Evolutionary conservation across 2,888 invertebrate species (phyloP), one percentile per base, ranked within the genome.

Genomic region (Cheiracanthium punctorium): DNA sequence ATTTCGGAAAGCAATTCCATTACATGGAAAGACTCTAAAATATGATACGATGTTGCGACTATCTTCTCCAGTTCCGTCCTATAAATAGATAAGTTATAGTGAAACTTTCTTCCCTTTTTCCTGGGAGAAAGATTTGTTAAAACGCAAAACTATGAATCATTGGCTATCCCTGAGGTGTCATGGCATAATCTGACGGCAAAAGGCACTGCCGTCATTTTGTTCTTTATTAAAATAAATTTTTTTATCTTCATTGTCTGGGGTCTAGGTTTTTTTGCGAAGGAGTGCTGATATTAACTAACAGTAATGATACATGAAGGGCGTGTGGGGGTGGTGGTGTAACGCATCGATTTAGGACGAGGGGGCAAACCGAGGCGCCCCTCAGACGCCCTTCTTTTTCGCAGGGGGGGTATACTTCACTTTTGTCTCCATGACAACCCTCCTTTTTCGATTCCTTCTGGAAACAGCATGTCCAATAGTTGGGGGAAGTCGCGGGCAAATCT

Each of bases 331-430:
- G n/a, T n/a, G n/a, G n/a, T n/a, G n/a, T n/a, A 10, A 17, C 2
- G 48, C 48, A 48, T 48, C 48, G 48, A 58, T 58, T 37, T 58
- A 20, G 20, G 58, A 58, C n/a, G n/a, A 48, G 7, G 58, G 58
- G 58, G 58, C 0, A 37, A 4, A 4, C 4, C 24, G 33, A 58
- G 79, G 84, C 84, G 84, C 73, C 84, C 79, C 84, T 79, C 33
- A 70, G 84, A 67, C 84, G 84, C 79, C 84, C 84, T 85, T 79
- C 79, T 85, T 85, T 85, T 85, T 79, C 67, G 72, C 24, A 73
- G 73, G 79, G 72, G 73, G 79, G 72, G 84, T 17, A 58, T 74
- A 29, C 70, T 48, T 41, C 70, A 37, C 32, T 52, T 37, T 24
- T 20, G 84, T 85, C 24, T 67, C 79, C 69, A 82, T 77, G 48